Evolutionary conservation across 2,113 vertebrate genomes (phyloP).

Genomic region (Pseudorasbora parva): DNA sequence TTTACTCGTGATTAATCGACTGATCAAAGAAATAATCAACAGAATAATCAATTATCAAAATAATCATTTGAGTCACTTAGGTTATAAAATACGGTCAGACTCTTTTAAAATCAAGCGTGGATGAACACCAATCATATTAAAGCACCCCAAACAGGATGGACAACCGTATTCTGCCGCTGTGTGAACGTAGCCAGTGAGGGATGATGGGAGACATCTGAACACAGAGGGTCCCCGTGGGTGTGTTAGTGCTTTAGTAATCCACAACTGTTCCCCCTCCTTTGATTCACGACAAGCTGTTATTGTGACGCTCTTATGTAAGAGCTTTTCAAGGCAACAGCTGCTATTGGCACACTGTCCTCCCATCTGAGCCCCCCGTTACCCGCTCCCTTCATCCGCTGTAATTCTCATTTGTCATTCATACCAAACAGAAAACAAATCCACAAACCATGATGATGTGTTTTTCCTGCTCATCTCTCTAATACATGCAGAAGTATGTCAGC

Average conservation of each 20-base stretch:
- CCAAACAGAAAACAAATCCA: conserved; percentile 42
- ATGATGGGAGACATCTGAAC: conserved; percentile 15
- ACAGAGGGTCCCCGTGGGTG: background rate
- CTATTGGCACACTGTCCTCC: conserved; percentile 44
- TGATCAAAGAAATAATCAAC: too few species aligned
- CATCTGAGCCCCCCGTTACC: conserved; percentile 21
- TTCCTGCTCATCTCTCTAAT: conserved; percentile 18
- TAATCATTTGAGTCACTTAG: background rate
- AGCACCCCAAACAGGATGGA: background rate
- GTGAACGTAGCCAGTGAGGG: background rate
- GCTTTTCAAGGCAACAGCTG: conserved; percentile 57
- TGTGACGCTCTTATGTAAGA: conserved; percentile 46
- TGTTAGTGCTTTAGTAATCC: conserved; percentile 30
- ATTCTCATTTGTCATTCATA: conserved; percentile 46
- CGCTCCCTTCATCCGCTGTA: conserved; percentile 44
- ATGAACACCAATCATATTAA: background rate
- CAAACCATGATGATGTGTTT: conserved; percentile 39
- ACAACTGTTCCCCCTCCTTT: conserved; percentile 26
- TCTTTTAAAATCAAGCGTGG: background rate
- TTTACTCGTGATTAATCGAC: too few species aligned
- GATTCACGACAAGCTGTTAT: conserved; percentile 40
- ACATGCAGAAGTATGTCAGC: conserved; percentile 43
- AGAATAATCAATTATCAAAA: too few species aligned
- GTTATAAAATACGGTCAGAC: background rate
- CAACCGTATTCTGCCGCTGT: background rate